Evolutionary conservation across 2,888 invertebrate genomes (phyloP).

Genomic region (Polymixis flavicincta): DNA sequence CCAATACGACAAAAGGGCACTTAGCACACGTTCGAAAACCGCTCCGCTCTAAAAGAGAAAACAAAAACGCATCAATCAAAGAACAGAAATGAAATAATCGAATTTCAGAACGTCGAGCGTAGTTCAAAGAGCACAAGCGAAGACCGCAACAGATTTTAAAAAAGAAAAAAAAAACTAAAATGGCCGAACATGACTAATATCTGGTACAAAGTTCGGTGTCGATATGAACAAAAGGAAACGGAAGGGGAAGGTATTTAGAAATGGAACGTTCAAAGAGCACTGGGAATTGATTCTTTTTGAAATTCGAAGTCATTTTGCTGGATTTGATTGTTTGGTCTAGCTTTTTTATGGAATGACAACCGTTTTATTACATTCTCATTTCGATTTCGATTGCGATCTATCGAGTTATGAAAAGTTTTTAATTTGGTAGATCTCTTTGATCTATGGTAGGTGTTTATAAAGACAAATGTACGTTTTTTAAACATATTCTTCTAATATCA

Average conservation of each 20-base stretch:
- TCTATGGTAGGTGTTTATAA: background rate
- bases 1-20: constrained; percentile 79
- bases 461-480: background rate
- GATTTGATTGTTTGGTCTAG: constrained; percentile 41
- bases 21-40: constrained; percentile 81
- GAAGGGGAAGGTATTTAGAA: constrained; percentile 81
- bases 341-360: constrained; percentile 32
- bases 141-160: constrained; percentile 86
- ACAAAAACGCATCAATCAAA: constrained; percentile 88
- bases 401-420: background rate
- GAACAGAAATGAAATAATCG: constrained; percentile 88
- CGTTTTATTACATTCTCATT: constrained; percentile 38
- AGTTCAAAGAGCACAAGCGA: constrained; percentile 87
- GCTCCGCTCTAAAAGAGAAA: constrained; percentile 79
- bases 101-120: constrained; percentile 87
- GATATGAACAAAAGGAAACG: constrained; percentile 85
- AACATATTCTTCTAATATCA: background rate
- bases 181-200: constrained; percentile 85
- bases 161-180: constrained; percentile 69
- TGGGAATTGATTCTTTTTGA: constrained; percentile 65
- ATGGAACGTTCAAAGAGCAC: constrained; percentile 68
- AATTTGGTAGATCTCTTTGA: background rate
- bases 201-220: constrained; percentile 86
- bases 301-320: constrained; percentile 61
- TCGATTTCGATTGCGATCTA: constrained; percentile 29